A percentile compares a stretch with the other conserved stretches of the same genome.
Conservation (phyloP, 2,113 vertebrate species). For the Vidua macroura region DNA sequence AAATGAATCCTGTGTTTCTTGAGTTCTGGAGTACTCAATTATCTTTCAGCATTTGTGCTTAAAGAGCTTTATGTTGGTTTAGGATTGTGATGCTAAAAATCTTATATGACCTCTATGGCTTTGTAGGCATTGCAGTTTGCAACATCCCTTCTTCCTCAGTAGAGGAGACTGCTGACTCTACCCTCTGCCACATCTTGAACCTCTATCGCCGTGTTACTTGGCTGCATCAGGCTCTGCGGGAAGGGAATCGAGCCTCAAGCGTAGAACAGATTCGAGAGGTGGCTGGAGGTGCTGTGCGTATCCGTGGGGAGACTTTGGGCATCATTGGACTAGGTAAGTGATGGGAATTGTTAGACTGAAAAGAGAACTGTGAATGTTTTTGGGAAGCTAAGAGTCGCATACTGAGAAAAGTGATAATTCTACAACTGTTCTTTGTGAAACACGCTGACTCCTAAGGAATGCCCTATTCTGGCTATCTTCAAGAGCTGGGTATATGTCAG, state of each 20-base stretch:
- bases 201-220: constrained; percentile 89
- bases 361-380: not conserved
- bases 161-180: constrained; percentile 90
- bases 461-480: not conserved
- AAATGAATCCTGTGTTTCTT: not conserved
- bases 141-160: constrained; percentile 87
- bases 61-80: not conserved
- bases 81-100: not conserved
- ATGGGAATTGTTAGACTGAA: not conserved
- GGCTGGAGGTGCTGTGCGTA: constrained; percentile 88
- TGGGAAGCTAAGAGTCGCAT: not conserved
- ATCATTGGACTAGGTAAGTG: constrained; percentile 88
- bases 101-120: not conserved
- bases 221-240: constrained; percentile 88
- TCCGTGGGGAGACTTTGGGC: constrained; percentile 88
- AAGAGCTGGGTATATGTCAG: not conserved
- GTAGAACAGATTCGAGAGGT: constrained; percentile 90
- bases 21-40: not conserved
- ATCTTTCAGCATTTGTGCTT: not conserved
- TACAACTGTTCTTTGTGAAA: not conserved
- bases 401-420: not conserved
- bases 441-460: not conserved
- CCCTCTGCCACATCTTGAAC: constrained; percentile 89
- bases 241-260: constrained; percentile 85
- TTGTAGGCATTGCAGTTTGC: constrained; percentile 87